Evolutionary conservation across 2,797 vertebrate genomes (phyloP).

Genomic region (Lepus townsendii): DNA sequence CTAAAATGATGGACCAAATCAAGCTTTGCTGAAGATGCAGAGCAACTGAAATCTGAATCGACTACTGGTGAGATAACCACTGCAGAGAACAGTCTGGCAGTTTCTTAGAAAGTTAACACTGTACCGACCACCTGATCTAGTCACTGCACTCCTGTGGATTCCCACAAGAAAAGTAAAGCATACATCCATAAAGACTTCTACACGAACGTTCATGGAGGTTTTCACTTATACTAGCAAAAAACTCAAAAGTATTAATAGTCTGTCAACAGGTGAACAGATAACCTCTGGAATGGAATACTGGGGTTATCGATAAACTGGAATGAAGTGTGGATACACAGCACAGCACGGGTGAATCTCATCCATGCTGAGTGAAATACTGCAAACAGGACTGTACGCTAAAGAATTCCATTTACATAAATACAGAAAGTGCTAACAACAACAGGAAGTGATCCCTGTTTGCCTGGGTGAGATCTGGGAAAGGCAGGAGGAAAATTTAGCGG

Average conservation of each 20-base stretch:
- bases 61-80: neutral
- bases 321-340: neutral
- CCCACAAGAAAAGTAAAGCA: neutral
- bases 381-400: neutral
- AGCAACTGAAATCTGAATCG: neutral
- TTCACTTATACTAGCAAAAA: neutral
- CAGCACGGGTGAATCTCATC: neutral
- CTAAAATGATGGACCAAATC: neutral
- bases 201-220: neutral
- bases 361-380: neutral
- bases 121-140: neutral
- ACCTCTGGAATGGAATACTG: neutral
- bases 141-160: neutral
- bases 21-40: neutral
- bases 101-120: neutral
- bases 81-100: neutral
- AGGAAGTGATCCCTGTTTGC: neutral
- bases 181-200: neutral
- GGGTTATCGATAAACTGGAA: neutral
- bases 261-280: neutral
- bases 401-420: neutral
- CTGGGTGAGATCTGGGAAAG: neutral
- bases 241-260: neutral
- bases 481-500: neutral
- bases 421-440: neutral